Evolutionary conservation across 1,140 invertebrate species (phyloP), one percentile per base, ranked within the genome.

Genomic region (Stegodyphus mimosarum): DNA sequence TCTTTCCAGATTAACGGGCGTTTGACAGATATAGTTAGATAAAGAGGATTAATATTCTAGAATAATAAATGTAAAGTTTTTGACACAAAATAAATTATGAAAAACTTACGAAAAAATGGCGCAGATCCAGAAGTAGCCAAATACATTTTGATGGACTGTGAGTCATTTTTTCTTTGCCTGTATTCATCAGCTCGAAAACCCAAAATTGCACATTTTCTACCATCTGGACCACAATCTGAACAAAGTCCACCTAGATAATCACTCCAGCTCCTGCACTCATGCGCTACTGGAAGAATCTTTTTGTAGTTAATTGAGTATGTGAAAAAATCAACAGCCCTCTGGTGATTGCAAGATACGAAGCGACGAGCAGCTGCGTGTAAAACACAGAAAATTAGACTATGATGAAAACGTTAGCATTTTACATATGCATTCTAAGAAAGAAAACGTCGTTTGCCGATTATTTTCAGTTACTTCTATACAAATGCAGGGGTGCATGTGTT

Each of bases 341-440:
- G 93, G 89, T 97, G 96, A 89, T 96, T 96, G 89, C 96, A 97
- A 17, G 94, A 95, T 0, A 96, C 93, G 2, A 96, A 90, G 51
- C 95, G 94, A 77, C 94, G 91, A 15, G 94, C 94, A 0, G 95
- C 95, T 90, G 95, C 7, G n/a, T 33, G 33, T 33, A 33, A 33
- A 33, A 33, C 33, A 33, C 3, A 33, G 33, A 33, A 33, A 33
- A 3, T 33, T 33, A 33, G 33, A 33, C 33, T 3, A 33, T 3
- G 3, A 33, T 33, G 33, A 33, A 33, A 33, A 33, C 1, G 33
- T 33, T 33, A 33, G 33, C 33, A 33, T 33, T 33, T 33, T 33
- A 33, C 33, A 33, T 33, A 33, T 33, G 1, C 33, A 33, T 33
- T 33, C 33, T 33, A 33, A 33, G 33, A 33, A 33, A 33, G 33